Evolutionary conservation across 2,888 invertebrate genomes (phyloP).

Genomic region (Athalia rosae): DNA sequence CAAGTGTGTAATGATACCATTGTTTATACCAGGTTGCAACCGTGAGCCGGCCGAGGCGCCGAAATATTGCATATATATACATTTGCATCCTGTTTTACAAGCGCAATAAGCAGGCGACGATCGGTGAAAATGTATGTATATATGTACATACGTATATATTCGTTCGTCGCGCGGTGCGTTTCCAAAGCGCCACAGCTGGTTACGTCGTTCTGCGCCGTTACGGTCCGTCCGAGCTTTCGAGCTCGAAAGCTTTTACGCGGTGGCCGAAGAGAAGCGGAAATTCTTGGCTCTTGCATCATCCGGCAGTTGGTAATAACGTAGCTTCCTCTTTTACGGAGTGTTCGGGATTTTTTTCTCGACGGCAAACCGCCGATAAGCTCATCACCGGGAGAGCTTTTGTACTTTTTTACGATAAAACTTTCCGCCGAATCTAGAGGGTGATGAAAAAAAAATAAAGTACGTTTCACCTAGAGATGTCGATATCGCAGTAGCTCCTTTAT

Average conservation of each 20-base stretch:
- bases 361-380: not conserved
- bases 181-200: not conserved
- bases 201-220: not conserved
- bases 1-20: conserved; percentile 59
- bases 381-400: too few species aligned
- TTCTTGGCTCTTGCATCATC: not conserved
- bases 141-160: too few species aligned
- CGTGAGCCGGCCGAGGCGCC: conserved; percentile 14
- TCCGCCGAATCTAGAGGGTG: too few species aligned
- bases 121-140: conserved; percentile 37
- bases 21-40: conserved; percentile 64
- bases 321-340: not conserved
- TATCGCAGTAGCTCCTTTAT: too few species aligned
- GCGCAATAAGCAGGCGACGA: conserved; percentile 6
- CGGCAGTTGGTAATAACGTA: conserved; percentile 25
- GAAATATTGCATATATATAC: not conserved
- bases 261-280: not conserved
- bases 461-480: too few species aligned
- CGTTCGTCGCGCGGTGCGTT: too few species aligned
- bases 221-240: not conserved
- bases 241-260: not conserved
- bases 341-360: not conserved
- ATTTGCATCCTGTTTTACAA: not conserved
- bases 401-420: too few species aligned
- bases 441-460: too few species aligned